Conservation (phyloP, 2,888 invertebrate genomes). For the Biston betularia region DNA sequence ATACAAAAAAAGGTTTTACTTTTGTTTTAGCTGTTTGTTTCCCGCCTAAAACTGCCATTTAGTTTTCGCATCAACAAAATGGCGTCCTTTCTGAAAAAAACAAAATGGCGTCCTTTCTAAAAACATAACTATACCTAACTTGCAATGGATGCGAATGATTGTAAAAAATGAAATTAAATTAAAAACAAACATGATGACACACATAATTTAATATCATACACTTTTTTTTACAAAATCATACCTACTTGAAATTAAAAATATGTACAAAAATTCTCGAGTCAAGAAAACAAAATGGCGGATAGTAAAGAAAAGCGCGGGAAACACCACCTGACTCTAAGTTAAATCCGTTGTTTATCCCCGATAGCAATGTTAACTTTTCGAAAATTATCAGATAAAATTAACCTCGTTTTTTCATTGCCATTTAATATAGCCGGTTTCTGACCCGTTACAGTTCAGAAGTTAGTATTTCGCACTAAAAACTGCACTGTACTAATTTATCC, state of each 20-base stretch:
- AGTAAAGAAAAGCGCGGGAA: slow-evolving; percentile 25
- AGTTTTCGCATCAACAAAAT: slow-evolving; percentile 26
- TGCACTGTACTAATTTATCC: too few species aligned
- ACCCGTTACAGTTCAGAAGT: not conserved
- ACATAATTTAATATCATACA: slow-evolving; percentile 45
- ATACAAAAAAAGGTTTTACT: not conserved
- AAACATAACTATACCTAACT: not conserved
- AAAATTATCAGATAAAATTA: too few species aligned
- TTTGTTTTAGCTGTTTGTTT: slow-evolving; percentile 18
- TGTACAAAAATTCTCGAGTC: slow-evolving; percentile 24
- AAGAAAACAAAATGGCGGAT: slow-evolving; percentile 32
- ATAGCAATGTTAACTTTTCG: too few species aligned
- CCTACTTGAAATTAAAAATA: slow-evolving; percentile 30
- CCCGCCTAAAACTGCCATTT: slow-evolving; percentile 35
- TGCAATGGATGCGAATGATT: not conserved
- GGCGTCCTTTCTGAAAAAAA: slow-evolving; percentile 24
- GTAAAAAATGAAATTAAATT: slow-evolving; percentile 38
- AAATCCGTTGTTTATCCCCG: not conserved
- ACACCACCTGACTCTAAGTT: slow-evolving; percentile 15
- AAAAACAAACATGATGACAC: slow-evolving; percentile 37
- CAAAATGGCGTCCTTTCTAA: slow-evolving; percentile 23
- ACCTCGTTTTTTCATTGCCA: not conserved
- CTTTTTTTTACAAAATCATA: slow-evolving; percentile 38
- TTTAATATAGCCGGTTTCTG: not conserved
- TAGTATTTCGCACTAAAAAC: not conserved